Evolutionary conservation across 2,888 invertebrate genomes (phyloP).

Genomic region (Cephus sareptanus): DNA sequence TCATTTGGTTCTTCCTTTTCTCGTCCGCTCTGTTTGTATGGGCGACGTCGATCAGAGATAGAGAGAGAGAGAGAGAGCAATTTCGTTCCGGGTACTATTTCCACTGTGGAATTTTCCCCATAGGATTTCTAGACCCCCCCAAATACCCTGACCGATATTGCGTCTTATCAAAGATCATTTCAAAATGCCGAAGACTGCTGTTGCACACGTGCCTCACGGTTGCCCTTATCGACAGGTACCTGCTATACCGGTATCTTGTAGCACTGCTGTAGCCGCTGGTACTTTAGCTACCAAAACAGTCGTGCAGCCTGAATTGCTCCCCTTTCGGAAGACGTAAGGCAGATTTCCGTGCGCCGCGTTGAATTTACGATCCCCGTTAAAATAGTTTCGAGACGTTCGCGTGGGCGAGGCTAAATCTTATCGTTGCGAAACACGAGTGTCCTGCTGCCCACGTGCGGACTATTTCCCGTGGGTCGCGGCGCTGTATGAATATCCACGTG

Average conservation of each 20-base stretch:
- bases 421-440: slow-evolving; percentile 26
- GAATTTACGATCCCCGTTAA: slow-evolving; percentile 20
- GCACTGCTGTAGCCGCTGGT: neutral
- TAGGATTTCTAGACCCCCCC: too few relatives aligned
- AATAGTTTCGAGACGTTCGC: slow-evolving; percentile 16
- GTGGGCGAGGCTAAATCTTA: slow-evolving; percentile 26
- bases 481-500: neutral
- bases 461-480: slow-evolving; percentile 10
- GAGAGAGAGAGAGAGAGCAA: neutral
- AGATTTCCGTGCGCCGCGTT: neutral
- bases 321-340: neutral
- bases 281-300: neutral
- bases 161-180: neutral
- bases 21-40: neutral
- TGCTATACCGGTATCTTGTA: neutral
- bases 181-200: neutral
- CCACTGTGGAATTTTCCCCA: neutral
- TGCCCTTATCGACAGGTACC: neutral
- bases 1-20: neutral
- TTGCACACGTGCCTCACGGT: neutral
- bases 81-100: neutral
- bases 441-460: slow-evolving; percentile 21
- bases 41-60: neutral
- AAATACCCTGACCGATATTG: neutral
- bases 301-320: neutral